A percentile compares a stretch with the other conserved stretches of the same genome.
phyloP scores from a whole-genome alignment of 1,140 invertebrate species.

The Reticulitermes speratus region DNA sequence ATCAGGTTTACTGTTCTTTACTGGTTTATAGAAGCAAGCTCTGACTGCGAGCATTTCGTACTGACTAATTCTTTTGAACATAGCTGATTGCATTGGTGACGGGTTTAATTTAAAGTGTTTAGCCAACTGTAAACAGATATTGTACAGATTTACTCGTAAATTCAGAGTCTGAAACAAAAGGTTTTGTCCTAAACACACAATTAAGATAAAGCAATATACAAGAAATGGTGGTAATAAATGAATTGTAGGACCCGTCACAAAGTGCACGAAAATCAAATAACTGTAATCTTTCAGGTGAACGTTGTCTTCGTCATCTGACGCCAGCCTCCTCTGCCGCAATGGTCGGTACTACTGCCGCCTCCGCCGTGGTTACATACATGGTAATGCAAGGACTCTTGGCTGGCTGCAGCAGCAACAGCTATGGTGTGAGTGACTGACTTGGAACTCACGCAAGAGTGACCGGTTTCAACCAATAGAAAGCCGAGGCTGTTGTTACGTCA shows the following conservation, averaged over 20 bases:
- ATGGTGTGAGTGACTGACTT: slow-evolving; percentile 28
- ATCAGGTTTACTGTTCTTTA: too few relatives aligned
- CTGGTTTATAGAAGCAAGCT: too few relatives aligned
- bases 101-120: too few relatives aligned
- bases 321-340: not conserved
- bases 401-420: not conserved
- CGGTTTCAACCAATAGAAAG: slow-evolving; percentile 23
- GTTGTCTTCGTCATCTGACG: not conserved
- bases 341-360: not conserved
- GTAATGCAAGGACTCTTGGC: slow-evolving; percentile 20
- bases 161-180: too few relatives aligned
- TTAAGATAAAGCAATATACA: not conserved
- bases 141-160: too few relatives aligned
- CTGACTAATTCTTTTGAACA: too few relatives aligned
- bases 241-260: not conserved
- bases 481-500: slow-evolving; percentile 20
- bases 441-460: slow-evolving; percentile 28
- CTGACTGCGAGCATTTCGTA: too few relatives aligned
- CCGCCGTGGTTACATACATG: slow-evolving; percentile 10
- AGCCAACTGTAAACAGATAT: too few relatives aligned
- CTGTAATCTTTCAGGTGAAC: not conserved
- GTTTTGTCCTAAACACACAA: too few relatives aligned
- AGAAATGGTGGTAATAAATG: not conserved
- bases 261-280: not conserved
- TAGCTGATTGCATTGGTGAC: too few relatives aligned